phyloP scores from a whole-genome alignment of 2,888 invertebrate genomes.

The Willowsia nigromaculata region DNA sequence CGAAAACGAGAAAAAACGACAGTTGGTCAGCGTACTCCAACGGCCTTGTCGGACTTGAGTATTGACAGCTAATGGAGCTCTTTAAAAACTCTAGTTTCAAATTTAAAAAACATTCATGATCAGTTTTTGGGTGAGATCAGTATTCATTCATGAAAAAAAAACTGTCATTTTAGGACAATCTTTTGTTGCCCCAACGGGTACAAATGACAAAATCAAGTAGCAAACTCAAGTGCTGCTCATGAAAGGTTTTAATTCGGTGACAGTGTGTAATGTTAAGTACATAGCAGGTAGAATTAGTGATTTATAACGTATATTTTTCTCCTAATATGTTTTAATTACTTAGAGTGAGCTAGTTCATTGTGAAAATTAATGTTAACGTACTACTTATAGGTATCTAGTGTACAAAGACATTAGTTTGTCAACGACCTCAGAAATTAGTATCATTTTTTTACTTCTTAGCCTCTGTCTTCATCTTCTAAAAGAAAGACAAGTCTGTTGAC shows the following conservation, averaged over 20 bases:
- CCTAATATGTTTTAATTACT: neutral
- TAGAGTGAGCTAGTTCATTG: neutral
- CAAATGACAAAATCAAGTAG: neutral
- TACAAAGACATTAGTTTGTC: neutral
- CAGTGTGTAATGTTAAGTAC: too few relatives aligned
- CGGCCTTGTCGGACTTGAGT: constrained; percentile 11
- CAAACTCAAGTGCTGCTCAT: too few relatives aligned
- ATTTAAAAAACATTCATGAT: neutral
- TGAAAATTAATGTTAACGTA: neutral
- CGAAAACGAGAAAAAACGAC: neutral
- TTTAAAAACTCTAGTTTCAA: constrained; percentile 2
- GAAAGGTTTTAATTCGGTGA: too few relatives aligned
- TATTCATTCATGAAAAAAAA: neutral
- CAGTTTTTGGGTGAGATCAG: neutral
- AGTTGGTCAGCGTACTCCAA: constrained; percentile 18
- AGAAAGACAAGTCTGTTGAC: neutral
- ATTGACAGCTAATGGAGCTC: neutral
- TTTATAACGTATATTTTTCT: too few relatives aligned
- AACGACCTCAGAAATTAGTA: neutral
- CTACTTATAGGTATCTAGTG: neutral
- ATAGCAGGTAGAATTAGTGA: too few relatives aligned
- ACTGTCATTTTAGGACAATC: neutral
- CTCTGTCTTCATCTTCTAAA: constrained; percentile 25
- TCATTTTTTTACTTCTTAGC: neutral
- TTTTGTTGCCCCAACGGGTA: neutral